These are phyloP conservation scores for Beroe forskalii DNA, from an alignment of 37 sponge, comb jelly and placozoan species.

Conservation along the genomic window DNA sequence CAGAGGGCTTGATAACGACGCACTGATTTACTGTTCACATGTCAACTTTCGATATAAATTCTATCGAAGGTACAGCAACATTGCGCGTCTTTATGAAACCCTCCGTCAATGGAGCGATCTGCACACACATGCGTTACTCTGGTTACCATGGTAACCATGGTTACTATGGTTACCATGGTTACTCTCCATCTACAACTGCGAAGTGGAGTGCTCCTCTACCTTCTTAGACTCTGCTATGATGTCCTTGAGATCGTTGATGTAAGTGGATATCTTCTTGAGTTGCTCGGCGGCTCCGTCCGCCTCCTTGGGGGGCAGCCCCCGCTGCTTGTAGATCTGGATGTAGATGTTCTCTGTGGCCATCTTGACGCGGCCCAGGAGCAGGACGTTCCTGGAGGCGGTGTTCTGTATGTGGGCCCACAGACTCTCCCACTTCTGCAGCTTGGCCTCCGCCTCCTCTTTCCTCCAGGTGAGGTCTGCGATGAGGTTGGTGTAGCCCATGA, in stretches of 20 bases:
- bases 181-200: too few relatives aligned
- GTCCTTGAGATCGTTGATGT: constrained; percentile 25
- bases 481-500: constrained; percentile 37
- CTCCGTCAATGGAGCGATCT: too few relatives aligned
- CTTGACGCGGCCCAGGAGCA: constrained; percentile 38
- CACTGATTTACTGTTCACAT: too few relatives aligned
- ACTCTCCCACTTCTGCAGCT: constrained; percentile 50
- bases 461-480: constrained; percentile 46
- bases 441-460: constrained; percentile 34
- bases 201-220: too few relatives aligned
- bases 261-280: constrained; percentile 29
- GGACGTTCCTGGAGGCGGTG: constrained; percentile 42
- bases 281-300: constrained; percentile 14
- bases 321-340: constrained; percentile 50
- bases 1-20: too few relatives aligned
- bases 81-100: too few relatives aligned
- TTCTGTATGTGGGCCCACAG: constrained; percentile 64
- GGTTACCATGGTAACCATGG: too few relatives aligned
- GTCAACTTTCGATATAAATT: too few relatives aligned
- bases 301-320: constrained; percentile 35
- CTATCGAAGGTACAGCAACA: too few relatives aligned
- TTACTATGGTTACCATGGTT: too few relatives aligned
- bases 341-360: constrained; percentile 63
- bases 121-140: too few relatives aligned
- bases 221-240: constrained; percentile 38